Conservation (phyloP, 2,113 vertebrate species). For the Mormoops blainvillei region DNA sequence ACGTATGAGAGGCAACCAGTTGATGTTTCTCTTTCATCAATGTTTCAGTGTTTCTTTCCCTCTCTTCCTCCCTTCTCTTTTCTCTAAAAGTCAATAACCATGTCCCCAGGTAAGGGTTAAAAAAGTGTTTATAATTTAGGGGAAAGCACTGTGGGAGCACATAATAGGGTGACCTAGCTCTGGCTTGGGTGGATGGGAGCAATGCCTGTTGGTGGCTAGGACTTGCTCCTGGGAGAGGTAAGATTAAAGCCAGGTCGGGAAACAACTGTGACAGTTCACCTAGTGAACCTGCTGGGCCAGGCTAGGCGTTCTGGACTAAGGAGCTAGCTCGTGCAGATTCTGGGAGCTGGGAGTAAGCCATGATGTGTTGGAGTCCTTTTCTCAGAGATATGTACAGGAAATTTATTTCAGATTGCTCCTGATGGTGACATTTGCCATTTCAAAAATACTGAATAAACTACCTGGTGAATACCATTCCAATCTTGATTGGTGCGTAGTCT, state of each 20-base stretch:
- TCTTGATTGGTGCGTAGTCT: neutral
- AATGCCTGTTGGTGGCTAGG: neutral
- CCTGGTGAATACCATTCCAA: neutral
- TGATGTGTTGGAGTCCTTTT: neutral
- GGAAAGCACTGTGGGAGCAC: neutral
- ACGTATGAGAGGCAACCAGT: no score
- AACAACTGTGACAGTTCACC: neutral
- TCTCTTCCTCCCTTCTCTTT: no score
- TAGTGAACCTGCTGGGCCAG: neutral
- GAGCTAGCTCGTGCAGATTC: neutral
- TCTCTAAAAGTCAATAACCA: no score
- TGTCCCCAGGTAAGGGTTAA: no score
- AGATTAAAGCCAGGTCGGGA: neutral
- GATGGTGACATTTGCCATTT: neutral
- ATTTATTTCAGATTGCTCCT: neutral
- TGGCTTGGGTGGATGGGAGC: neutral
- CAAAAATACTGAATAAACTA: neutral
- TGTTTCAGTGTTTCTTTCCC: no score
- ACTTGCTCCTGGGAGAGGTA: neutral
- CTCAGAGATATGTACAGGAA: neutral
- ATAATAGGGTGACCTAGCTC: neutral
- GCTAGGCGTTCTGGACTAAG: neutral
- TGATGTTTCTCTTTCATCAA: no score
- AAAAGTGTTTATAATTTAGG: neutral
- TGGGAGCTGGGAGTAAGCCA: neutral